Base-by-base conservation (phyloP, 2,888 invertebrate species). In the Oxyteleia sp. region DNA sequence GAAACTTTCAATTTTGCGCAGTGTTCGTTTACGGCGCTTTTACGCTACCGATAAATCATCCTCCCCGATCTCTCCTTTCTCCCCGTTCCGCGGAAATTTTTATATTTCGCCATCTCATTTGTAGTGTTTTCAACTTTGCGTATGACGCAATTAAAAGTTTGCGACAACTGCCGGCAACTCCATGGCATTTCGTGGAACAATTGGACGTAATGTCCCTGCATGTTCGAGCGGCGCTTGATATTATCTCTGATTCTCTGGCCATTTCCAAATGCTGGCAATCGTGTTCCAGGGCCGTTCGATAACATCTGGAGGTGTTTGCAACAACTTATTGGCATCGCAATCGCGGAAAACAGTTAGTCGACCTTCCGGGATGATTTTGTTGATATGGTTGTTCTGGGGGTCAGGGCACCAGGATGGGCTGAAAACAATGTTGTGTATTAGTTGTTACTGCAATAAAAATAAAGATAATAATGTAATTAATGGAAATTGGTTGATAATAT, bases 1-100 rank as follows among this genome's bases (percentile, higher is more conserved):
- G 45, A 32, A 69, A 69, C 55, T 57, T 69, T 69, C 57, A 57
- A 69, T 57, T 69, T 57, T 57, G 29, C 45, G 35, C 41, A 4
- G 35, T 18, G 16, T 29, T 45, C 63, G 35, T 69, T 57, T 55
- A 71, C 26, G 49, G 13, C 32, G 57, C 45, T 59, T 71, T 59
- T 71, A 59, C 49, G 20, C n/a, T 18, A n/a, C 16, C 38, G 26
- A 71, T 71, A 71, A 59, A 71, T 38, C 59, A 71, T 71, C 18
- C 29, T 15, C 26, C 49, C 26, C 41, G 16, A 13, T 51, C 38
- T 18, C 18, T 29, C 13, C 23, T 47, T 45, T 13, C 11, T 13
- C 8, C 43, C 11, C n/a, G n/a, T n/a, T 15, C 4, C 38, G 23
- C 13, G 2, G 26, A 49, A 38, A 15, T 49, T 71, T 59, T 59